A percentile compares a stretch with the other conserved stretches of the same genome.
Evolutionary conservation across 2,888 invertebrate genomes (phyloP).

Genomic region (Eristalis pertinax): DNA sequence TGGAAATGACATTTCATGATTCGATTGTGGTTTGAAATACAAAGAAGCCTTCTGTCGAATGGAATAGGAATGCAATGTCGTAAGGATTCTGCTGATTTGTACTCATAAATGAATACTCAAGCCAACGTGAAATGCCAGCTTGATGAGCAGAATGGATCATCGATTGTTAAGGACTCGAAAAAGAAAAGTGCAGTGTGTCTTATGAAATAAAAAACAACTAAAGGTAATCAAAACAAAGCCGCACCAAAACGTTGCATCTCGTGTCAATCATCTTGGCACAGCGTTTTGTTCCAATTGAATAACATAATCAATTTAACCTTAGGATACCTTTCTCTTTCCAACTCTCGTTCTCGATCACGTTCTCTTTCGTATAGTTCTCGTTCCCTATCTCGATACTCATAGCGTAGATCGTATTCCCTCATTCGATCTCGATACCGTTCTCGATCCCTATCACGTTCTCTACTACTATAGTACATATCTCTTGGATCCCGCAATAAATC

Average conservation of each 20-base stretch:
- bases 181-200: neutral
- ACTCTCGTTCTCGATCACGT: slow-evolving; percentile 81
- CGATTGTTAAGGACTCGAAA: neutral
- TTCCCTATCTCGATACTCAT: slow-evolving; percentile 81
- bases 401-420: slow-evolving; percentile 80
- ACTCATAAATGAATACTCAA: neutral
- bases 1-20: neutral
- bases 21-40: neutral
- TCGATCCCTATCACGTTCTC: slow-evolving; percentile 81
- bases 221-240: neutral
- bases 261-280: neutral
- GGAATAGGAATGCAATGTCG: no score
- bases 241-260: neutral
- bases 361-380: slow-evolving; percentile 81
- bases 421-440: slow-evolving; percentile 81
- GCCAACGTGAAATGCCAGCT: neutral
- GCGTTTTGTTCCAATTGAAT: neutral
- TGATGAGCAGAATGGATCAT: neutral
- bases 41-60: neutral
- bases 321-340: slow-evolving; percentile 81
- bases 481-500: slow-evolving; percentile 81
- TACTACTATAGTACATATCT: slow-evolving; percentile 81
- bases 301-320: neutral
- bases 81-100: no score
- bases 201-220: neutral